Evolutionary conservation across 2,797 vertebrate species (phyloP).

Genomic region (Hydrophis major): DNA sequence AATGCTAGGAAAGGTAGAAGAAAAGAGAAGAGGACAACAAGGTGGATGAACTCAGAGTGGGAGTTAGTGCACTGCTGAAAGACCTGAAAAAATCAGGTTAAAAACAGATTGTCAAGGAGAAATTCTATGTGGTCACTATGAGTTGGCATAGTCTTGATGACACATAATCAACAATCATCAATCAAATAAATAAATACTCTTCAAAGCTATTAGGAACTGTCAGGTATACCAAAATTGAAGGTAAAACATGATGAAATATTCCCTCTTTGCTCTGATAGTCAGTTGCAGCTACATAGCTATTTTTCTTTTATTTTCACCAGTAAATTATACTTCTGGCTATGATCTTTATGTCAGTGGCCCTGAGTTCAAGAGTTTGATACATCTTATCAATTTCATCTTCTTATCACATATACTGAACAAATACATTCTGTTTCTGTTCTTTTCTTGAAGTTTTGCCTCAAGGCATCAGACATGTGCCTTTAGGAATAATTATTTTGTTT

Average conservation of each 20-base stretch:
- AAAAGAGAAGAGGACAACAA: neutral
- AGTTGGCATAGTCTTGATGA: neutral
- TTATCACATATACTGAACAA: neutral
- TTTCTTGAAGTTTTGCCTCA: neutral
- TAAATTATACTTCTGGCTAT: neutral
- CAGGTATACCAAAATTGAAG: neutral
- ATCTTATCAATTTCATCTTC: neutral
- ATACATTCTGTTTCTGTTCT: conserved; percentile 7
- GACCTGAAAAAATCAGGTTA: neutral
- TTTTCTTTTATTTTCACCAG: neutral
- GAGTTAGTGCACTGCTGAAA: neutral
- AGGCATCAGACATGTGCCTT: neutral
- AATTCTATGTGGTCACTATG: neutral
- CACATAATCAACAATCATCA: neutral
- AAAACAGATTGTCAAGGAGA: neutral
- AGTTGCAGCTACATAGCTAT: neutral
- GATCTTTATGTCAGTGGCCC: neutral
- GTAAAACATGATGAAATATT: neutral
- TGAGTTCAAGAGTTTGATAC: neutral
- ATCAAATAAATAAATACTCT: neutral
- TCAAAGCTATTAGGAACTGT: neutral
- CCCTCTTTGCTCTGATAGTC: neutral
- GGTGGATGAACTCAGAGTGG: neutral
- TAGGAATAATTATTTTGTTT: neutral
- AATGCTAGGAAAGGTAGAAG: neutral